Base-by-base conservation (phyloP, 2,797 vertebrate species). In the Scyliorhinus canicula region DNA sequence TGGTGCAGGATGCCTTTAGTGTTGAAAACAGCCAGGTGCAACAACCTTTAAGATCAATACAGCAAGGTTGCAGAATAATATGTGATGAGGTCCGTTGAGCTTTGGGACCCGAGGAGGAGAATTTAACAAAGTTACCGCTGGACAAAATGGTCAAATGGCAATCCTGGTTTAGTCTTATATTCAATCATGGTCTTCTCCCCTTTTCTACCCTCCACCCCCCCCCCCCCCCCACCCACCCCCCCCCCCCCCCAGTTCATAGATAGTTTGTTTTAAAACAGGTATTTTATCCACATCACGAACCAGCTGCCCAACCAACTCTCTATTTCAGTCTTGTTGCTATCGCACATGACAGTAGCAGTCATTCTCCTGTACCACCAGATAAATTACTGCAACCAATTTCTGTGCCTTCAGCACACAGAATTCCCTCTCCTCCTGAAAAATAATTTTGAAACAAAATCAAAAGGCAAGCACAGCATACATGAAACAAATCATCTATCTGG, bases 361-460 rank as follows among this genome's bases (percentile, higher is more conserved):
- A 31, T 55, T 86, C 84, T 86, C 55, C 90, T 14, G 60, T 11
- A 67, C 50, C 91, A 65, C 63, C 21, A 93, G 91, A 93, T 93
- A 47, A 93, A 69, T 93, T 93, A 93, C 40, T 47, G n/a, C 57
- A 44, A 69, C 91, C 63, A 93, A 44, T 67, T 93, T 65, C 65
- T 65, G 24, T 3, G 60, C 60, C 60, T 69, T 31, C 44, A 47
- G 91, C 63, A 67, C 12, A 69, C 21, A 93, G 91, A 44, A 93
- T 67, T 67, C 63, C 91, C 63, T 93, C 28, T 67, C 44, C 91
- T 67, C 57, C 65, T 47, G 91, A 69, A 69, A 93, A 69, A 93
- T 69, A 93, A 93, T 69, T 88, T 93, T 14, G 69, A 90, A 93
- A 93, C 63, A 93, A 93, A 93, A 93, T 93, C 63, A 93, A 93